Evolutionary conservation across 2,113 vertebrate genomes (phyloP).

Genomic region (Prietella phreatophila): DNA sequence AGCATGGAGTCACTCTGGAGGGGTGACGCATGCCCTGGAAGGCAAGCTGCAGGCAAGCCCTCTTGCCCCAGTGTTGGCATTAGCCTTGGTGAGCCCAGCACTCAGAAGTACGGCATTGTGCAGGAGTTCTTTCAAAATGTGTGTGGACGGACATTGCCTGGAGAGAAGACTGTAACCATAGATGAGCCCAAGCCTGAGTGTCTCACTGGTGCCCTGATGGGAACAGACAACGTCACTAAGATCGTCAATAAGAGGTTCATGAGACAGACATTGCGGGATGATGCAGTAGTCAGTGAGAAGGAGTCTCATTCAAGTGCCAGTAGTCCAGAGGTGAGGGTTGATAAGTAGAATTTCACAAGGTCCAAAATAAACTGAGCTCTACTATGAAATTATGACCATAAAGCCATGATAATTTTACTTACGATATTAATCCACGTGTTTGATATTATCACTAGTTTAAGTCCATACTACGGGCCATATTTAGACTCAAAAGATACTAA

Average conservation of each 20-base stretch:
- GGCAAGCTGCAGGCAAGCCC: constrained; percentile 70
- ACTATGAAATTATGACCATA: not conserved
- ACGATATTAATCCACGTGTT: not conserved
- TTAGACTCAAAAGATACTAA: not conserved
- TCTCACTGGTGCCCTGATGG: constrained; percentile 56
- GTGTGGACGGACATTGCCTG: constrained; percentile 72
- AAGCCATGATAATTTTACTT: not conserved
- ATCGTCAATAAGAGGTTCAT: constrained; percentile 86
- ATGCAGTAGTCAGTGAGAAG: constrained; percentile 70
- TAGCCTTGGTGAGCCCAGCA: constrained; percentile 65
- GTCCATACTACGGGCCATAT: not conserved
- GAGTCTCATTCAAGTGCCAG: constrained; percentile 63
- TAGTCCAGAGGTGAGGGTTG: constrained; percentile 74
- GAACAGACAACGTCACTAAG: constrained; percentile 79
- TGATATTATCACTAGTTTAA: not conserved
- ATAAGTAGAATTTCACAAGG: not conserved
- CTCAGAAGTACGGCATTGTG: constrained; percentile 83
- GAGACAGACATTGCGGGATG: constrained; percentile 80
- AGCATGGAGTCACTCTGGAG: constrained; percentile 93
- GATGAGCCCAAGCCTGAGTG: constrained; percentile 80
- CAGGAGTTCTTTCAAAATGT: constrained; percentile 92
- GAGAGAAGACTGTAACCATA: constrained; percentile 28
- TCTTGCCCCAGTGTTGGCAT: constrained; percentile 51
- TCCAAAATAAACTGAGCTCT: not conserved
- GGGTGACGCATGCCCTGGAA: constrained; percentile 67